A percentile compares a stretch with the other conserved stretches of the same genome.
Conservation (phyloP, 2,888 invertebrate genomes). For the Drosophila setosimentum region DNA sequence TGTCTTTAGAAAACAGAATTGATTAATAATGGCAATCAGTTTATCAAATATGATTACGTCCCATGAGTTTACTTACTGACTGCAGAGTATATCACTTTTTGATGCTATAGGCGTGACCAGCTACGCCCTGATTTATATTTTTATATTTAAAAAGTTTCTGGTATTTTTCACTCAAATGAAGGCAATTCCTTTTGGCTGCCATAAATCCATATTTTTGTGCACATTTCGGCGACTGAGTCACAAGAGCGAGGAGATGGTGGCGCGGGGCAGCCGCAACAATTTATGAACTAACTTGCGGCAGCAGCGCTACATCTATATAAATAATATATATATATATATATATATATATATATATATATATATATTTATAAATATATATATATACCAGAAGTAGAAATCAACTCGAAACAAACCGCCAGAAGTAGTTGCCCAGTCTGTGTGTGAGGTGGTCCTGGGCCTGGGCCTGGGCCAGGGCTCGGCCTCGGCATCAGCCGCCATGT, state of each 20-base stretch:
- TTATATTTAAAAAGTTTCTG: slow-evolving; percentile 65
- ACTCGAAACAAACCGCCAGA: slow-evolving; percentile 64
- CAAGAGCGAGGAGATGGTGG: background rate
- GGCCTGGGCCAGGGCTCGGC: slow-evolving; percentile 26
- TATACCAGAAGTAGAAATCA: slow-evolving; percentile 35
- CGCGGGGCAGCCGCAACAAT: slow-evolving; percentile 48
- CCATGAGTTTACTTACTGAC: background rate
- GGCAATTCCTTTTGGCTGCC: slow-evolving; percentile 43
- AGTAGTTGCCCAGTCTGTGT: slow-evolving; percentile 76
- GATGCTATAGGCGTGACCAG: slow-evolving; percentile 35
- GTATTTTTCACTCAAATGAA: slow-evolving; percentile 47
- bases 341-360: slow-evolving; percentile 16
- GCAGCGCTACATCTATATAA: slow-evolving; percentile 2
- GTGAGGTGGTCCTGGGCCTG: slow-evolving; percentile 32
- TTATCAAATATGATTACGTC: background rate
- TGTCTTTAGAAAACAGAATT: background rate
- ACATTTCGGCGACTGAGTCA: slow-evolving; percentile 39
- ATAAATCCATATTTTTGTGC: slow-evolving; percentile 56
- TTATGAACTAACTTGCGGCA: slow-evolving; percentile 66
- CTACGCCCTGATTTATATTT: slow-evolving; percentile 53
- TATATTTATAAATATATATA: slow-evolving; percentile 21
- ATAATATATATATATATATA: slow-evolving; percentile 12
- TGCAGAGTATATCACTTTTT: background rate
- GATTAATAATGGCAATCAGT: background rate
- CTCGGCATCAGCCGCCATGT: slow-evolving; percentile 64